Percentiles rank a stretch among this genome's conserved stretches.
phyloP scores from a whole-genome alignment of 1,140 invertebrate genomes.

The Amphibalanus amphitrite region DNA sequence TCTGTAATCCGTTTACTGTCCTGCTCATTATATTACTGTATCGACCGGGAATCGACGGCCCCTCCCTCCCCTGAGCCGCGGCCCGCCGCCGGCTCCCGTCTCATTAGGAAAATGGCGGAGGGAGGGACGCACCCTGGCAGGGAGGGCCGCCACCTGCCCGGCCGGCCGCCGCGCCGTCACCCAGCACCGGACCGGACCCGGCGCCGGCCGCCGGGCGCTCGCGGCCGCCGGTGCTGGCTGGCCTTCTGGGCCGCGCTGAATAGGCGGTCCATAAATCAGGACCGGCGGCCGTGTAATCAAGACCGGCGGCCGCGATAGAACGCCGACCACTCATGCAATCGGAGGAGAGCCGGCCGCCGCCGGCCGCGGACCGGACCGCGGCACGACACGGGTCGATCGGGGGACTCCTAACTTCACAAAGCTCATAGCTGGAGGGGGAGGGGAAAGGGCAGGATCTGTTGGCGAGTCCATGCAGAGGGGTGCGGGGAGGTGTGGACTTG shows the following conservation, averaged over 20 bases:
- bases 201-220: neutral
- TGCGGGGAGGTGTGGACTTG: too few relatives aligned
- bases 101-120: conserved; percentile 1
- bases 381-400: neutral
- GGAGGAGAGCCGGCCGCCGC: neutral
- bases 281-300: neutral
- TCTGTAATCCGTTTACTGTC: too few relatives aligned
- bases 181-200: neutral
- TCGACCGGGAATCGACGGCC: too few relatives aligned
- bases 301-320: neutral
- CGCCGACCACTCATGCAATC: neutral
- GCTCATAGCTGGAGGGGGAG: too few relatives aligned
- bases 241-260: neutral
- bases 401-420: too few relatives aligned
- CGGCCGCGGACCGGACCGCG: too few relatives aligned
- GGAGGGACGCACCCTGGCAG: neutral
- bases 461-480: neutral
- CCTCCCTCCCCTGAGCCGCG: too few relatives aligned
- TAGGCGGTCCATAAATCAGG: neutral
- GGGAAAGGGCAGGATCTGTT: neutral
- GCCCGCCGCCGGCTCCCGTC: too few relatives aligned
- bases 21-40: too few relatives aligned
- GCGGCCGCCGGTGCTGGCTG: neutral
- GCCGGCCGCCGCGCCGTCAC: too few relatives aligned
- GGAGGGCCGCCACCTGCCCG: neutral